phyloP scores from a whole-genome alignment of 2,113 vertebrate species.

The Neomonachus schauinslandi region DNA sequence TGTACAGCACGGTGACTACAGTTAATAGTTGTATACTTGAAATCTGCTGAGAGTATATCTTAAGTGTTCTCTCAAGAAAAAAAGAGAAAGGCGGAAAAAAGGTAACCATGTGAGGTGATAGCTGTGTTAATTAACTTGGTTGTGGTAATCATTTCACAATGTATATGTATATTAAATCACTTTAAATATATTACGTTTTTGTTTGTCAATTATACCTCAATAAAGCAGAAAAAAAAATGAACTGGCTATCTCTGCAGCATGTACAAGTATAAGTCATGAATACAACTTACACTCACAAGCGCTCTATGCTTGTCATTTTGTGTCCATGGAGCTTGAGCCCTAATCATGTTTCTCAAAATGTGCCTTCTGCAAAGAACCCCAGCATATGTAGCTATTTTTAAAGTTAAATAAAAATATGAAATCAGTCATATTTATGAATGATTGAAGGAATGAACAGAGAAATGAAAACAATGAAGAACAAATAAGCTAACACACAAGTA shows the following conservation, averaged over 20 bases:
- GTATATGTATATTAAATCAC: neutral
- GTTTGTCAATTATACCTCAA: neutral
- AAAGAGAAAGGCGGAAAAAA: neutral
- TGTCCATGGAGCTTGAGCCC: slow-evolving; percentile 21
- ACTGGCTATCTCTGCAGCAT: neutral
- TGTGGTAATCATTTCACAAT: neutral
- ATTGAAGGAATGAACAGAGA: neutral
- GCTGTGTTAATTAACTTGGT: neutral
- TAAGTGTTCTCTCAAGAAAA: neutral
- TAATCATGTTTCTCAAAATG: slow-evolving; percentile 10
- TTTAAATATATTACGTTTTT: neutral
- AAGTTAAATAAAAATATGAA: neutral
- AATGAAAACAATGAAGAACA: slow-evolving; percentile 10
- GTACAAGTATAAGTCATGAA: neutral
- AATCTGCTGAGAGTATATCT: neutral
- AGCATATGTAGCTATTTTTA: neutral
- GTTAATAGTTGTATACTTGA: neutral
- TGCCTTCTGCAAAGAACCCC: neutral
- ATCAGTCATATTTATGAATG: neutral
- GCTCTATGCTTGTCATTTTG: neutral
- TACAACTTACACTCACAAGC: neutral
- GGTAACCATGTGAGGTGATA: neutral
- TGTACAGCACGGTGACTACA: neutral
- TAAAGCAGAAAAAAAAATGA: neutral
- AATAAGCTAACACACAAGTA: neutral